Percentiles rank a stretch among this genome's conserved stretches.
phyloP scores from a whole-genome alignment of 2,888 invertebrate species.

The Rhamnusium bicolor region DNA sequence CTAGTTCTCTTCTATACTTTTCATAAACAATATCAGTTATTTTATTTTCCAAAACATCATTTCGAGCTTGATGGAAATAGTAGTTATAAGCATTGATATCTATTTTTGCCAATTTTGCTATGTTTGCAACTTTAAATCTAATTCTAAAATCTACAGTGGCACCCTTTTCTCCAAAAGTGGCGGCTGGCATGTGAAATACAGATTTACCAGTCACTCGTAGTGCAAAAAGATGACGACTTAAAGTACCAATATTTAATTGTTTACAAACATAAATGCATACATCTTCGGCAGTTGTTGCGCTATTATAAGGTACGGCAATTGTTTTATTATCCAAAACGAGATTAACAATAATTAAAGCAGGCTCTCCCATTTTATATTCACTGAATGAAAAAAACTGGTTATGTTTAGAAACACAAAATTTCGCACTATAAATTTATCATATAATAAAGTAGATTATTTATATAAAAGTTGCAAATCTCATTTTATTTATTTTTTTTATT shows the following conservation, averaged over 20 bases:
- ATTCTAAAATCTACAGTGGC: conserved; percentile 81
- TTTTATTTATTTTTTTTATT: neutral
- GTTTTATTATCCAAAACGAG: conserved; percentile 50
- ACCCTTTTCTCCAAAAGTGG: conserved; percentile 71
- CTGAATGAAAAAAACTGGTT: neutral
- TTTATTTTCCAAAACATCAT: conserved; percentile 85
- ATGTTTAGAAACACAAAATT: neutral
- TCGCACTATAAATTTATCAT: neutral
- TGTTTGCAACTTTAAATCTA: conserved; percentile 82
- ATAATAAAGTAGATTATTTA: neutral
- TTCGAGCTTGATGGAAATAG: conserved; percentile 87
- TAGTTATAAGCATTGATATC: conserved; percentile 88
- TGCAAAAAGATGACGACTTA: conserved; percentile 85
- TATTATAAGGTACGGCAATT: conserved; percentile 52
- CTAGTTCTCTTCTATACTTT: conserved; percentile 82
- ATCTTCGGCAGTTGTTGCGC: conserved; percentile 78
- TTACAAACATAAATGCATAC: conserved; percentile 82
- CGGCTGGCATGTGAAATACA: conserved; percentile 81
- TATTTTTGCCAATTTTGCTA: conserved; percentile 77
- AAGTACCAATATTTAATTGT: conserved; percentile 81
- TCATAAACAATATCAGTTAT: conserved; percentile 87
- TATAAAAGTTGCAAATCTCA: neutral
- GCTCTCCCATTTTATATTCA: conserved; percentile 42
- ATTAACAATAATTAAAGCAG: conserved; percentile 42
- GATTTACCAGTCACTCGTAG: conserved; percentile 78